Percentiles rank a stretch among this genome's conserved stretches.
Evolutionary conservation across 1,140 invertebrate species (phyloP).

Genomic region (Heliothis subflexa): DNA sequence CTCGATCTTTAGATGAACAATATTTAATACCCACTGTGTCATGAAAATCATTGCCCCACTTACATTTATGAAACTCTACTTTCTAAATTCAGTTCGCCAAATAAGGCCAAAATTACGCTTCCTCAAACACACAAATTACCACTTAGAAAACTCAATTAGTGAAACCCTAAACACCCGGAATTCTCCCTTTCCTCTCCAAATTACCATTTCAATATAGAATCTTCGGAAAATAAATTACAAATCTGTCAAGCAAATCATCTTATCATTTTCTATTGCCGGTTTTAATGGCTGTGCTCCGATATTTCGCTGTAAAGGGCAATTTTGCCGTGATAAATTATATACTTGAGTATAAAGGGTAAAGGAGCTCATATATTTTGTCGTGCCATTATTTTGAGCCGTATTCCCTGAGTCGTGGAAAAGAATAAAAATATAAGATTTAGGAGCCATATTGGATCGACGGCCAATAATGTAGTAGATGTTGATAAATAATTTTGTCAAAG

Average conservation of each 20-base stretch:
- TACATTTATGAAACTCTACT: too few relatives aligned
- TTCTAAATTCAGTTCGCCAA: too few relatives aligned
- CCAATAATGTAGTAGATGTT: neutral
- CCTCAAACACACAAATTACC: neutral
- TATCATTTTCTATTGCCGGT: slow-evolving; percentile 35
- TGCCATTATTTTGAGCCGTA: slow-evolving; percentile 19
- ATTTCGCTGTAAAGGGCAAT: slow-evolving; percentile 20
- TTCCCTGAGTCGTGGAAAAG: slow-evolving; percentile 7
- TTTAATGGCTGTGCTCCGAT: slow-evolving; percentile 18
- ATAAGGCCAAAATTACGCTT: neutral
- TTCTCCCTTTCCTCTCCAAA: slow-evolving; percentile 5
- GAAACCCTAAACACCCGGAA: neutral
- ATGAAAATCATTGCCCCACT: too few relatives aligned
- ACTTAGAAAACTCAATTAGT: slow-evolving; percentile 1
- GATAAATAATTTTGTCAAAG: neutral
- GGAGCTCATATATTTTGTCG: slow-evolving; percentile 18
- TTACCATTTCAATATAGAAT: slow-evolving; percentile 13
- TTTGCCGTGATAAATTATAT: slow-evolving; percentile 25
- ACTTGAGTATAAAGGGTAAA: slow-evolving; percentile 8
- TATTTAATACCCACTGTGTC: too few relatives aligned
- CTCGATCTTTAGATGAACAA: too few relatives aligned
- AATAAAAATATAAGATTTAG: slow-evolving; percentile 31
- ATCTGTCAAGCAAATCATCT: slow-evolving; percentile 27
- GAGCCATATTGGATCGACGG: slow-evolving; percentile 3
- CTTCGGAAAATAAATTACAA: slow-evolving; percentile 27